These are phyloP conservation scores for Aplysina aerophoba DNA, from an alignment of 37 sponge, comb jelly and placozoan genomes.

Conservation along the genomic window DNA sequence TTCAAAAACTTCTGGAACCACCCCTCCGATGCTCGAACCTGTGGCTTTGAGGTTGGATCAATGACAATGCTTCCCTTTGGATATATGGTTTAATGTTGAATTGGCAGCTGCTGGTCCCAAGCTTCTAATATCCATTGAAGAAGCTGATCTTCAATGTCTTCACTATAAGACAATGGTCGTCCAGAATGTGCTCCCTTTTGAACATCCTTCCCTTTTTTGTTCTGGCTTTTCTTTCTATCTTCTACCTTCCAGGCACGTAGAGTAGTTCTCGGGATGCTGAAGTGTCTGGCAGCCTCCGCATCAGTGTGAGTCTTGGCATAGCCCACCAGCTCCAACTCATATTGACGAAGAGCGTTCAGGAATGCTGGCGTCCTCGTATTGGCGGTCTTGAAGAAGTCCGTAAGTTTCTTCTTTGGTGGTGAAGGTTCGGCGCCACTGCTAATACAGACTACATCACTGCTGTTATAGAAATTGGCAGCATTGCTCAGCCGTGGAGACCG, in stretches of 20 bases:
- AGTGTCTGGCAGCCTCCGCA: not conserved
- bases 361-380: not conserved
- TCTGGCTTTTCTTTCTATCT: constrained; percentile 7
- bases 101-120: constrained; percentile 9
- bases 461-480: constrained; percentile 12
- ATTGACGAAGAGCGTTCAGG: not conserved
- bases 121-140: constrained; percentile 11
- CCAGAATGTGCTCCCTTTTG: constrained; percentile 11
- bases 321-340: not conserved
- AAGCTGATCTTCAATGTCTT: constrained; percentile 2
- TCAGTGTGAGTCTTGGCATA: not conserved
- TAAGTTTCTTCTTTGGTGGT: not conserved
- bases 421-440: not conserved
- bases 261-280: constrained; percentile 4
- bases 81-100: not conserved
- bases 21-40: constrained; percentile 4
- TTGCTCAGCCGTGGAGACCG: not conserved
- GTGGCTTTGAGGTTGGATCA: constrained; percentile 4
- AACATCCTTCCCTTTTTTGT: constrained; percentile 1
- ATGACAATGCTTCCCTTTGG: not conserved
- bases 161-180: constrained; percentile 3
- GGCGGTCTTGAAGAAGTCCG: not conserved
- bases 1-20: constrained; percentile 2
- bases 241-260: not conserved
- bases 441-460: constrained; percentile 3